Conservation (phyloP, 2,113 vertebrate genomes). For the Misgurnus mizolepis region DNA sequence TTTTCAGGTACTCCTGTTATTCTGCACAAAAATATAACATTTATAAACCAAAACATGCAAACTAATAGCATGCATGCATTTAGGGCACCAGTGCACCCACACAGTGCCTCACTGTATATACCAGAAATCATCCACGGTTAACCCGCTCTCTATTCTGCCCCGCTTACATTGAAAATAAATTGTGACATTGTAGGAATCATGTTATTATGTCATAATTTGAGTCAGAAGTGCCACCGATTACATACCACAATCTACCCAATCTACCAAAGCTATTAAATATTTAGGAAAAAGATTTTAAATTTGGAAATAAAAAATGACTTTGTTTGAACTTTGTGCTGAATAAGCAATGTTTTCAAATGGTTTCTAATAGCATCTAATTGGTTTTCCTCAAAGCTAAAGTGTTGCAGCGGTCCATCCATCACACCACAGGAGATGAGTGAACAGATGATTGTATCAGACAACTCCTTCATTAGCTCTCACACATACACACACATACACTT, state of each 20-base stretch:
- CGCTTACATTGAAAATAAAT: neutral
- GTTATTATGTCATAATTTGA: too few relatives aligned
- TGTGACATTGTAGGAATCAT: neutral
- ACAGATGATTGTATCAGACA: conserved; percentile 25
- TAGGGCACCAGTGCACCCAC: neutral
- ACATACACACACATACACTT: conserved; percentile 8
- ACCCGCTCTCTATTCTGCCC: neutral
- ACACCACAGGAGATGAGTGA: neutral
- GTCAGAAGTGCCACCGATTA: neutral
- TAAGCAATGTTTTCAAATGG: neutral
- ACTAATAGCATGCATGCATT: too few relatives aligned
- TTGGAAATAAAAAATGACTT: too few relatives aligned
- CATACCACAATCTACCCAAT: too few relatives aligned
- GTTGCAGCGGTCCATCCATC: conserved; percentile 6
- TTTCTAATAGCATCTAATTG: neutral
- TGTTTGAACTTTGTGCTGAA: neutral
- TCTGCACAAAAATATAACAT: too few relatives aligned
- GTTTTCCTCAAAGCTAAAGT: neutral
- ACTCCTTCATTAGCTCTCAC: conserved; percentile 12
- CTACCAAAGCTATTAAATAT: neutral
- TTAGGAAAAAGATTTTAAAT: too few relatives aligned
- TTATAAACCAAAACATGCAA: too few relatives aligned
- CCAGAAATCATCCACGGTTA: too few relatives aligned
- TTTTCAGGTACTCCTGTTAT: too few relatives aligned
- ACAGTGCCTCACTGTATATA: too few relatives aligned